A percentile compares a stretch with the other conserved stretches of the same genome.
phyloP scores from a whole-genome alignment of 2,888 invertebrate genomes.

The Thumatha senex region DNA sequence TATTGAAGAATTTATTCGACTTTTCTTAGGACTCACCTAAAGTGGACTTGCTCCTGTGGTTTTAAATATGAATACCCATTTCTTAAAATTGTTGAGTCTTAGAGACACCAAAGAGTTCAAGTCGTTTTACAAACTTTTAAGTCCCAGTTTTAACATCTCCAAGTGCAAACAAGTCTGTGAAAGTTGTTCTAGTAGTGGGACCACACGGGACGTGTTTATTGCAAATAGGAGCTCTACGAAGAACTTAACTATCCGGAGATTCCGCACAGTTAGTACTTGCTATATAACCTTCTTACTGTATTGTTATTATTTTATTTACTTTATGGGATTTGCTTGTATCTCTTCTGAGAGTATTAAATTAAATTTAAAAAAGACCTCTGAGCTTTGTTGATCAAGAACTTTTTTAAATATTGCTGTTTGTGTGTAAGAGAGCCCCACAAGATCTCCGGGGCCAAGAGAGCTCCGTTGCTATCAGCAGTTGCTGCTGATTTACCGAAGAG shows the following conservation, averaged over 20 bases:
- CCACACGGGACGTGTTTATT: slow-evolving; percentile 70
- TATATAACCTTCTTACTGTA: slow-evolving; percentile 11
- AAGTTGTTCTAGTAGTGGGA: slow-evolving; percentile 58
- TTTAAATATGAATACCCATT: slow-evolving; percentile 25
- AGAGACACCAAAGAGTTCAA: slow-evolving; percentile 52
- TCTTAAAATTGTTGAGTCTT: slow-evolving; percentile 45
- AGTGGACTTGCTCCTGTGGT: slow-evolving; percentile 14
- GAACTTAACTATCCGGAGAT: slow-evolving; percentile 43
- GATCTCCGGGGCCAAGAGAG: too few species aligned
- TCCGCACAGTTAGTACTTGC: slow-evolving; percentile 32
- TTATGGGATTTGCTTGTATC: slow-evolving; percentile 52
- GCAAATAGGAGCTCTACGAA: slow-evolving; percentile 60
- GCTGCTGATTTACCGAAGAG: too few species aligned
- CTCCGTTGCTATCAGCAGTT: too few species aligned
- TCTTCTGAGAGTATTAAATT: slow-evolving; percentile 39
- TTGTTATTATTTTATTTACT: slow-evolving; percentile 55
- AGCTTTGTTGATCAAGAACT: slow-evolving; percentile 26
- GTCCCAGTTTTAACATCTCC: slow-evolving; percentile 62
- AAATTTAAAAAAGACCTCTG: slow-evolving; percentile 27
- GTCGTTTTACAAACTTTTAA: slow-evolving; percentile 48
- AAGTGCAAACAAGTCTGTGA: slow-evolving; percentile 64
- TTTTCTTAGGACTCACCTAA: too few species aligned
- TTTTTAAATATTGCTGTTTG: slow-evolving; percentile 16
- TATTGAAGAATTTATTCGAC: too few species aligned
- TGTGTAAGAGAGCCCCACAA: slow-evolving; percentile 17